phyloP scores from a whole-genome alignment of 2,113 vertebrate species.

The Glareola pratincola region DNA sequence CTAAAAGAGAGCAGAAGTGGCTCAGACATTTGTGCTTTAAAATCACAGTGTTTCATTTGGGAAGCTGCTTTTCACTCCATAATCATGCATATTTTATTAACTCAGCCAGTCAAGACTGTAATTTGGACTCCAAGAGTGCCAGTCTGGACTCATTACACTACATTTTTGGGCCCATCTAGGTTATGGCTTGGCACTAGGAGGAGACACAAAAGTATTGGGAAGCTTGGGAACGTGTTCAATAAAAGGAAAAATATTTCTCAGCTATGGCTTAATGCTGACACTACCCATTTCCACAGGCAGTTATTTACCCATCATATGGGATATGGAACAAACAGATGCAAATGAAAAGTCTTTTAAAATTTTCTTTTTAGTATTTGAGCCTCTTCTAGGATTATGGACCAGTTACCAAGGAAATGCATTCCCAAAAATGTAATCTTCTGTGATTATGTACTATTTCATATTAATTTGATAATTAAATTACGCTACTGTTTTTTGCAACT shows the following conservation, averaged over 20 bases:
- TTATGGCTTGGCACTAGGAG: neutral
- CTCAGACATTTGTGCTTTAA: neutral
- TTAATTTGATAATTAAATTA: neutral
- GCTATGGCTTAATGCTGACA: neutral
- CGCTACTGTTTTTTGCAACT: neutral
- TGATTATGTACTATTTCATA: neutral
- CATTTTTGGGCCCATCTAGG: neutral
- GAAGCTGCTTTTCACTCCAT: neutral
- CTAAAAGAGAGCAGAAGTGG: neutral
- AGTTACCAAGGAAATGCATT: neutral
- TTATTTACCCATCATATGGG: neutral
- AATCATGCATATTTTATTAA: conserved; percentile 13
- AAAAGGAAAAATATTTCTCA: neutral
- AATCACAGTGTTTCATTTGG: neutral
- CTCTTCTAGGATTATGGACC: neutral
- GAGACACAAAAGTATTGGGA: neutral
- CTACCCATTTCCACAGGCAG: neutral
- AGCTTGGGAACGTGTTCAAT: neutral
- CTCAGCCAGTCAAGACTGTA: neutral
- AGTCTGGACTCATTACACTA: neutral
- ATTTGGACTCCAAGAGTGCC: neutral
- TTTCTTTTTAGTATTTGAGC: neutral
- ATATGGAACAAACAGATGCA: neutral
- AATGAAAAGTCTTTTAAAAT: neutral
- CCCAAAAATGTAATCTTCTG: neutral